A percentile compares a stretch with the other conserved stretches of the same genome.
Evolutionary conservation across 2,113 vertebrate genomes (phyloP).

Genomic region (Antidorcas marsupialis): DNA sequence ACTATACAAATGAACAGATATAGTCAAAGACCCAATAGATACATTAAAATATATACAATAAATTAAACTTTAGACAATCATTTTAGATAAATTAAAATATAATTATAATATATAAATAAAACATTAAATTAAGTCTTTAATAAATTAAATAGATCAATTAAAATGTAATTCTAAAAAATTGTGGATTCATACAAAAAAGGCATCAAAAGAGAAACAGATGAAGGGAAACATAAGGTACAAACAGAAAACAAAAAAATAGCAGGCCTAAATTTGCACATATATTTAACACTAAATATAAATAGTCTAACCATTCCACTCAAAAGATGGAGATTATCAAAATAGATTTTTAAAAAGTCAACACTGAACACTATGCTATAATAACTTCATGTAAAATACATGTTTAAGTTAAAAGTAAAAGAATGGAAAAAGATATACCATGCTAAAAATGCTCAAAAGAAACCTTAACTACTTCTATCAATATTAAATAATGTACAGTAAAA

Average conservation of each 20-base stretch:
- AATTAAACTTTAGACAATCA: not conserved
- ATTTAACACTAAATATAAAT: slow-evolving; percentile 22
- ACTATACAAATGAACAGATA: not conserved
- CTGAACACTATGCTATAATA: not conserved
- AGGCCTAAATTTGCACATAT: not conserved
- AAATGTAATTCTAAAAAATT: not conserved
- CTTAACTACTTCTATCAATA: not conserved
- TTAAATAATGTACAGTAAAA: slow-evolving; percentile 21
- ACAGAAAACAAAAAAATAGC: not conserved
- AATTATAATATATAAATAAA: not conserved
- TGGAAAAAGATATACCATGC: not conserved
- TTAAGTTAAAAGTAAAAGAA: not conserved
- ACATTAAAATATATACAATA: not conserved
- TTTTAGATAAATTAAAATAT: slow-evolving; percentile 1
- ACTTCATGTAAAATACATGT: not conserved
- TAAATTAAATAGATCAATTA: not conserved
- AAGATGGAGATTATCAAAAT: not conserved
- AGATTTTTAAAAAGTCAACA: not conserved
- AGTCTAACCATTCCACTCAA: not conserved
- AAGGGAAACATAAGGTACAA: slow-evolving; percentile 12
- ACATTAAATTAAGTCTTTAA: not conserved
- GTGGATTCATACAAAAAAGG: not conserved
- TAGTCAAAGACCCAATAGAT: not conserved
- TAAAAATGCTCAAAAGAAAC: slow-evolving; percentile 5
- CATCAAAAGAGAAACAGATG: not conserved